Evolutionary conservation across 2,797 vertebrate genomes (phyloP).

Genomic region (Centroberyx gerrardi): DNA sequence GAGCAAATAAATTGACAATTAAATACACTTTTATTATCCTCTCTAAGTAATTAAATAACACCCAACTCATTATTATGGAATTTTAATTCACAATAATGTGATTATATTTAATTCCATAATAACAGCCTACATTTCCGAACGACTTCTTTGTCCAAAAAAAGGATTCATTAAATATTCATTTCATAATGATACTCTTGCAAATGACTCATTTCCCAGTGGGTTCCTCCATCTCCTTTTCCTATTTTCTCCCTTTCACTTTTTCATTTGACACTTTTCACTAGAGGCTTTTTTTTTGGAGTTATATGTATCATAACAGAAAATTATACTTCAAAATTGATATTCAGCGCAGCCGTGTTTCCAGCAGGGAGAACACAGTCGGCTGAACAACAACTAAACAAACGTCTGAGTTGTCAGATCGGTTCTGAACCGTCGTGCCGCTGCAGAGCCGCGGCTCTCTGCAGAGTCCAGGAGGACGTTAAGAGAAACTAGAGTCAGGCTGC

Average conservation of each 20-base stretch:
- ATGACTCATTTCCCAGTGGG: slow-evolving; percentile 8
- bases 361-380: slow-evolving; percentile 24
- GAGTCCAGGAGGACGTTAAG: slow-evolving; percentile 9
- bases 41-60: too few species aligned
- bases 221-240: rapidly evolving
- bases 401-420: slow-evolving; percentile 48
- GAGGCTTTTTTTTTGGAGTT: slow-evolving; percentile 7
- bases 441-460: slow-evolving; percentile 29
- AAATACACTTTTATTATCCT: too few species aligned
- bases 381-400: slow-evolving; percentile 45
- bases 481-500: too few species aligned
- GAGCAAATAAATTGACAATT: too few species aligned
- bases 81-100: neutral
- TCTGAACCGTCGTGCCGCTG: slow-evolving; percentile 42
- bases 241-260: slow-evolving; percentile 14
- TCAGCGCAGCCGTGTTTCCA: neutral
- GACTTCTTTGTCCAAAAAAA: slow-evolving; percentile 15
- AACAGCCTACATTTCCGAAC: neutral
- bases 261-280: slow-evolving; percentile 13
- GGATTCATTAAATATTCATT: slow-evolving; percentile 20
- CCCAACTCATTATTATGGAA: too few species aligned
- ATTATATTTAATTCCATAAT: neutral
- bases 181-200: neutral
- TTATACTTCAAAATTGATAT: slow-evolving; percentile 28
- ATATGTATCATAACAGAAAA: slow-evolving; percentile 13